Conservation (phyloP, 2,797 vertebrate species). For the Lindbergichthys nudifrons region DNA sequence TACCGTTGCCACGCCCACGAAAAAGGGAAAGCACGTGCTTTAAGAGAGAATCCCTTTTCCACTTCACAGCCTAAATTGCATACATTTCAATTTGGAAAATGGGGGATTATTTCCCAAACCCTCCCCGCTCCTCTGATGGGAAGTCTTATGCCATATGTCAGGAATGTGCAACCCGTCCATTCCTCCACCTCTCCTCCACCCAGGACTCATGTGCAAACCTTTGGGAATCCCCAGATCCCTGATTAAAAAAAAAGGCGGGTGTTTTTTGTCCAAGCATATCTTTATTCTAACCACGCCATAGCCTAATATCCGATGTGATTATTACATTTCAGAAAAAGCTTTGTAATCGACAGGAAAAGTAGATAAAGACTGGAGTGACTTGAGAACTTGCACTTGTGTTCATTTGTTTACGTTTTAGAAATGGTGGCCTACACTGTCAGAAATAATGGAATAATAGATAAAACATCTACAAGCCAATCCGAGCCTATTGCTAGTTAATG, state of each 20-base stretch:
- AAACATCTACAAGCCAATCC: background rate
- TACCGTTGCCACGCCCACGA: conserved; percentile 1
- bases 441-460: background rate
- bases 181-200: conserved; percentile 64
- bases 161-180: conserved; percentile 80
- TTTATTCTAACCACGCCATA: background rate
- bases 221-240: conserved; percentile 67
- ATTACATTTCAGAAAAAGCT: background rate
- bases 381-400: background rate
- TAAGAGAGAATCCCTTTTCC: conserved; percentile 43
- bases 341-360: background rate
- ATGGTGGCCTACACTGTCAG: background rate
- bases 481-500: background rate
- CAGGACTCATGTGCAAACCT: conserved; percentile 47
- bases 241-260: conserved; percentile 9
- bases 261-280: background rate
- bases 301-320: background rate
- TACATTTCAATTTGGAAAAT: conserved; percentile 75
- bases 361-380: background rate
- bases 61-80: conserved; percentile 40
- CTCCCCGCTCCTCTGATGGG: conserved; percentile 70
- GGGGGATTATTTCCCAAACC: conserved; percentile 77
- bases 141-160: conserved; percentile 83
- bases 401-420: background rate
- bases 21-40: conserved; percentile 30